phyloP scores from a whole-genome alignment of 2,113 vertebrate genomes.

The Gavia stellata region DNA sequence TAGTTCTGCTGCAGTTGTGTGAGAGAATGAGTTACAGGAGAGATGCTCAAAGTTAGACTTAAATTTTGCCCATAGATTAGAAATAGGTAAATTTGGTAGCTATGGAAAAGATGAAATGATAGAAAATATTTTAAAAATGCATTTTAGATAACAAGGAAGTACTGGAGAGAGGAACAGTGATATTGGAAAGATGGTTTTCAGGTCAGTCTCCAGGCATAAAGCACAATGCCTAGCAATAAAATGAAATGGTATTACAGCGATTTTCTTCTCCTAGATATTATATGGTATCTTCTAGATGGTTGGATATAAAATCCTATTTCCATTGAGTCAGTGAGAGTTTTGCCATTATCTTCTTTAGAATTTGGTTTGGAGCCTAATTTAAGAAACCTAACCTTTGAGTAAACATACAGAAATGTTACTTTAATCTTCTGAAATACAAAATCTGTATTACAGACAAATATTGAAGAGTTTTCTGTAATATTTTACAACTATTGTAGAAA shows the following conservation, averaged over 20 bases:
- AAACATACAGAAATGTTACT: constrained; percentile 20
- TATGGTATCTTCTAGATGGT: constrained; percentile 9
- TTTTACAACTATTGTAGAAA: not conserved
- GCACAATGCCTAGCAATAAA: constrained; percentile 45
- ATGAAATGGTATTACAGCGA: constrained; percentile 17
- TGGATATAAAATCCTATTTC: constrained; percentile 35
- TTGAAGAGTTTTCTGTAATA: not conserved
- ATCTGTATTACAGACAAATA: constrained; percentile 2
- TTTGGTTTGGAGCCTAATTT: constrained; percentile 31
- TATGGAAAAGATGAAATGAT: not conserved
- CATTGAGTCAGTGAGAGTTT: constrained; percentile 6
- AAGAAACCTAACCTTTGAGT: constrained; percentile 34
- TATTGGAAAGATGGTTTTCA: constrained; percentile 4
- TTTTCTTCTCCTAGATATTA: constrained; percentile 34
- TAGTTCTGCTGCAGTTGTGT: not conserved
- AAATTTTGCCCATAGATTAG: not conserved
- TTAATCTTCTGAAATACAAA: constrained; percentile 20
- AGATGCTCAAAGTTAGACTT: not conserved
- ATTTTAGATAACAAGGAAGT: constrained; percentile 1
- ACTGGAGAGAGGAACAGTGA: not conserved
- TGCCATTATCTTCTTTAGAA: constrained; percentile 19
- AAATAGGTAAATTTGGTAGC: not conserved
- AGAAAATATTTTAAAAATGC: not conserved
- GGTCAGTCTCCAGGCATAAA: constrained; percentile 28
- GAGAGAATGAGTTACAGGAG: not conserved